Percentiles rank a stretch among this genome's conserved stretches.
Evolutionary conservation across 2,113 vertebrate species (phyloP).

Genomic region (Gasterosteus nipponicus): DNA sequence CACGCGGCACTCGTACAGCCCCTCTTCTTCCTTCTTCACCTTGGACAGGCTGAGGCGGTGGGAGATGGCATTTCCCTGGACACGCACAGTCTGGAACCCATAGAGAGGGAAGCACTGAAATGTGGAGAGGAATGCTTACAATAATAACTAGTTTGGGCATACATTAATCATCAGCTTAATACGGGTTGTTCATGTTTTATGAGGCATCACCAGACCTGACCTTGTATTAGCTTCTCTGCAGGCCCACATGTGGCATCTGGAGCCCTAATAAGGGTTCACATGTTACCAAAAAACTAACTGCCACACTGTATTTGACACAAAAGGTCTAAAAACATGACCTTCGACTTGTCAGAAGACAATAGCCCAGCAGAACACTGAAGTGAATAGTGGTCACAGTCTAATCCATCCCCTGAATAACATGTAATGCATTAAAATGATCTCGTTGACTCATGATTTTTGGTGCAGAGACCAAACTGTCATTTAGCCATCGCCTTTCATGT

Average conservation of each 20-base stretch:
- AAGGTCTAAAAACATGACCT: neutral
- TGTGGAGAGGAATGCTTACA: neutral
- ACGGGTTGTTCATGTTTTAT: constrained; percentile 18
- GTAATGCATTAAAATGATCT: neutral
- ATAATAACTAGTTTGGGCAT: neutral
- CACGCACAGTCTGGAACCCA: constrained; percentile 88
- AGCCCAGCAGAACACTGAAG: neutral
- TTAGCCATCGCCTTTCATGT: neutral
- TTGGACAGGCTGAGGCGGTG: constrained; percentile 91
- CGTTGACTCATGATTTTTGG: neutral
- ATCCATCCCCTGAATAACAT: no score
- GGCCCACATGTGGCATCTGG: neutral
- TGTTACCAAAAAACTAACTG: constrained; percentile 7
- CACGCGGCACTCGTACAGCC: constrained; percentile 94
- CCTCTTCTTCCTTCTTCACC: constrained; percentile 90
- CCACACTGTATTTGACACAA: neutral
- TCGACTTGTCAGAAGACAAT: no score
- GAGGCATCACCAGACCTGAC: neutral
- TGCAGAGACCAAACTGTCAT: no score
- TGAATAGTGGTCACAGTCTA: neutral
- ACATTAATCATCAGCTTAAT: constrained; percentile 10
- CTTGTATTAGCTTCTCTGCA: constrained; percentile 27
- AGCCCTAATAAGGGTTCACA: constrained; percentile 4
- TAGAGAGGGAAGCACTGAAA: neutral
- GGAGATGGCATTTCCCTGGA: constrained; percentile 95